phyloP scores from a whole-genome alignment of 2,888 invertebrate species.

The Agriopis aurantiaria region DNA sequence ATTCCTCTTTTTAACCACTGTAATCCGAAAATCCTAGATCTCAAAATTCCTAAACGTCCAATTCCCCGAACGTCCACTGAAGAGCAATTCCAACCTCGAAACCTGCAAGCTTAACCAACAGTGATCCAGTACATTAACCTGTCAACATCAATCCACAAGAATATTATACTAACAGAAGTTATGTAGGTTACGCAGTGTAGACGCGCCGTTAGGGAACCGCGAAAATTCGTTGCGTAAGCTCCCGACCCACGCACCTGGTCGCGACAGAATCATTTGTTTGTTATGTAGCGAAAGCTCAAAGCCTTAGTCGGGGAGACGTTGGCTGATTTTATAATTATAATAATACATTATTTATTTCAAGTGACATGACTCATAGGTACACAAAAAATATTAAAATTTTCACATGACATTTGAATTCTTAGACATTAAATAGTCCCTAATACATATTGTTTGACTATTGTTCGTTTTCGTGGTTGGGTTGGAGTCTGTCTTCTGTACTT shows the following conservation, averaged over 20 bases:
- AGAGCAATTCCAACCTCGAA: not conserved
- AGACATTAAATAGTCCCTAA: too few relatives aligned
- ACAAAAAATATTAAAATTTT: too few relatives aligned
- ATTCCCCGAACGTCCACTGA: too few relatives aligned
- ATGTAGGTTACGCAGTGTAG: conserved; percentile 16
- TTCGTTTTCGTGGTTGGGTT: too few relatives aligned
- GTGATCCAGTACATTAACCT: conserved; percentile 8
- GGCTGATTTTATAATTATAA: conserved; percentile 48
- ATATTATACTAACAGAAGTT: conserved; percentile 8
- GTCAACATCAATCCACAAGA: conserved; percentile 11
- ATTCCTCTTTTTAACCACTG: too few relatives aligned
- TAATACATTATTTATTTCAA: too few relatives aligned
- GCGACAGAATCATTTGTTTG: conserved; percentile 80
- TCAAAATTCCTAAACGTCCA: too few relatives aligned
- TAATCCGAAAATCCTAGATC: too few relatives aligned
- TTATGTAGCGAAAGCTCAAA: conserved; percentile 56
- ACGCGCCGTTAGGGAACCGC: conserved; percentile 36
- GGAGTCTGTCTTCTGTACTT: too few relatives aligned
- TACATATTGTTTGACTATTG: too few relatives aligned
- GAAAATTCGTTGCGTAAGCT: conserved; percentile 67
- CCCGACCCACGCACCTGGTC: conserved; percentile 72
- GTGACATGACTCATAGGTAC: too few relatives aligned
- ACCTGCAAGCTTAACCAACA: not conserved
- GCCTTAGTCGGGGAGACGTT: conserved; percentile 27
- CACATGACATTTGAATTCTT: too few relatives aligned